These are phyloP conservation scores for Cylloceria caligata DNA, from an alignment of 2,888 invertebrate species.

Conservation along the genomic window DNA sequence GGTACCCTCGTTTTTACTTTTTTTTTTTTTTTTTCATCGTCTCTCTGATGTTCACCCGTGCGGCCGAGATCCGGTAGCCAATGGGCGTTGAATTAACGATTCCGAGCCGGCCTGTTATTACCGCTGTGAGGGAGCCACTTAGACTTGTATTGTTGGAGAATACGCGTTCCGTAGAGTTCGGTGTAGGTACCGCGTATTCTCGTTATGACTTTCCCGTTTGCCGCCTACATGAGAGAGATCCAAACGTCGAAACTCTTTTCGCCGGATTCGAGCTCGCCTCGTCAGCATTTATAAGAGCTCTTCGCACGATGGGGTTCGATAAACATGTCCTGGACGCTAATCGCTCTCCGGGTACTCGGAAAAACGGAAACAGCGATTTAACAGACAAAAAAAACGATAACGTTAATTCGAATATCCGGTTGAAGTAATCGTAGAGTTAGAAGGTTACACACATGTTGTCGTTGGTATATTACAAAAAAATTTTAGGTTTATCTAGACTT, in stretches of 20 bases:
- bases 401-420: constrained; percentile 59
- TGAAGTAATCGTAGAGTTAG: constrained; percentile 31
- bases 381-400: constrained; percentile 17
- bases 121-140: constrained; percentile 75
- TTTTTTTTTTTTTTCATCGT: constrained; percentile 37
- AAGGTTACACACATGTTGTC: neutral
- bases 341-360: constrained; percentile 21
- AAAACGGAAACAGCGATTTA: constrained; percentile 36
- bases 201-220: constrained; percentile 36
- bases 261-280: constrained; percentile 40
- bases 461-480: neutral
- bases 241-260: constrained; percentile 18
- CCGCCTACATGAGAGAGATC: constrained; percentile 29
- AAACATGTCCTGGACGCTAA: constrained; percentile 22
- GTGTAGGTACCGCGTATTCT: constrained; percentile 9
- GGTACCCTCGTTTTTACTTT: constrained; percentile 27
- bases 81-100: constrained; percentile 75
- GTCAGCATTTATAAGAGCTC: constrained; percentile 66
- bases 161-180: neutral
- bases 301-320: constrained; percentile 59
- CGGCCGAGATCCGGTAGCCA: constrained; percentile 73
- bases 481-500: neutral
- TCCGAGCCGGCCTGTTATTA: constrained; percentile 76
- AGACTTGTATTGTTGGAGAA: constrained; percentile 62
- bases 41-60: constrained; percentile 18